Evolutionary conservation across 2,113 vertebrate species (phyloP).

Genomic region (Paraplagusia blochii): DNA sequence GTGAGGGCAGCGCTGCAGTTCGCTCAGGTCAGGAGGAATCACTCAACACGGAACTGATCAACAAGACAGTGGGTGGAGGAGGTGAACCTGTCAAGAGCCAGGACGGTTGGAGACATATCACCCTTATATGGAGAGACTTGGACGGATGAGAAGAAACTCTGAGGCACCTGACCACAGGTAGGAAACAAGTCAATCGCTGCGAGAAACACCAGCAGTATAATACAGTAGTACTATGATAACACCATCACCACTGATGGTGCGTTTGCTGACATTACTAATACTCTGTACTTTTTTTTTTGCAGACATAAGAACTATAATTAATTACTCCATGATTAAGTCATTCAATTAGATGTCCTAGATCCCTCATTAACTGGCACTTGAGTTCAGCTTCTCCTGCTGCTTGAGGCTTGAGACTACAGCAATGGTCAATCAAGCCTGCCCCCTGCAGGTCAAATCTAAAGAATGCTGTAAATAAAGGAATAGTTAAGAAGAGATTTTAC

Average conservation of each 20-base stretch:
- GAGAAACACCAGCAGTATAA: too few species aligned
- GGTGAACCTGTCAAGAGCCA: constrained; percentile 41
- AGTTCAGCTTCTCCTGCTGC: background rate
- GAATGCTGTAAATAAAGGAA: too few species aligned
- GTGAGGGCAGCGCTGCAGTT: constrained; percentile 49
- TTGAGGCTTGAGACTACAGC: background rate
- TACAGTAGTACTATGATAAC: background rate
- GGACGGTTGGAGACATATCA: constrained; percentile 49
- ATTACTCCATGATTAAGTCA: background rate
- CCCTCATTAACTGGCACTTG: constrained; percentile 5
- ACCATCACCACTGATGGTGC: background rate
- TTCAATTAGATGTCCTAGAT: background rate
- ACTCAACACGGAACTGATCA: constrained; percentile 57
- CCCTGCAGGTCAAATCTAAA: constrained; percentile 61
- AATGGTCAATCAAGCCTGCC: constrained; percentile 59
- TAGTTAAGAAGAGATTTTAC: too few species aligned
- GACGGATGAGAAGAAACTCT: background rate
- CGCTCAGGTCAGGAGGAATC: constrained; percentile 59
- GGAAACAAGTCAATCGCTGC: too few species aligned
- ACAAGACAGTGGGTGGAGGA: constrained; percentile 43
- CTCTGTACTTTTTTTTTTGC: too few species aligned
- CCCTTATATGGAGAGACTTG: constrained; percentile 8
- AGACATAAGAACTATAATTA: background rate
- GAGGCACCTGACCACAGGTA: too few species aligned
- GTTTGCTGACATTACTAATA: background rate